Evolutionary conservation across 2,888 invertebrate species (phyloP), one percentile per base, ranked within the genome.

Genomic region (Lasioglossum leucozonium): DNA sequence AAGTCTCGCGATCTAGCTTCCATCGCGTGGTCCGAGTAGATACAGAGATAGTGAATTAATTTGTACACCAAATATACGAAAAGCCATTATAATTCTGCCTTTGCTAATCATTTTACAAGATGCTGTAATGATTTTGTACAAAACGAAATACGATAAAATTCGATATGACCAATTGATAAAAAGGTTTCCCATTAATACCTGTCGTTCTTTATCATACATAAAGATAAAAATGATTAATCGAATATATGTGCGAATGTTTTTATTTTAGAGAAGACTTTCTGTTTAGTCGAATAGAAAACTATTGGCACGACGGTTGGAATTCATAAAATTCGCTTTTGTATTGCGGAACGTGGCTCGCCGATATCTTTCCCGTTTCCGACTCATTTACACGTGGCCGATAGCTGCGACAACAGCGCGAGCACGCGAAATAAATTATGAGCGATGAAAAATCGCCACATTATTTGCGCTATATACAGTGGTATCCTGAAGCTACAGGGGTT

Each of bases 321-420:
- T 40, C 16, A 26, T 62, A 18, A 62, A n/a, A n/a, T n/a, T 69
- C 69, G 69, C 13, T 40, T 40, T n/a, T 37, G 40, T 69, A n/a
- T 5, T n/a, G 37, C n/a, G 69, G 13, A 69, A 69, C 69, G 40
- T n/a, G 40, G 40, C 11, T 22, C 11, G 22, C n/a, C 40, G 69
- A 69, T 69, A 69, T 69, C 69, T 40, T 40, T 40, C 40, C n/a
- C 40, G 69, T 69, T 69, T 40, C 40, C 69, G 40, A 11, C n/a
- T 69, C 69, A 69, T 69, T 69, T 69, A 37, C 40, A 22, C n/a
- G n/a, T n/a, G 22, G 37, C 69, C 40, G 69, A 40, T 69, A 69
- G 40, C 13, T n/a, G 40, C 37, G 69, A 11, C 40, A 69, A 40
- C 69, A 13, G 37, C 37, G 22, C 40, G 40, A 40, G 40, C 40